Percentiles rank a stretch among this genome's conserved stretches.
Evolutionary conservation across 2,888 invertebrate genomes (phyloP).

Genomic region (Glaucopsyche alexis): DNA sequence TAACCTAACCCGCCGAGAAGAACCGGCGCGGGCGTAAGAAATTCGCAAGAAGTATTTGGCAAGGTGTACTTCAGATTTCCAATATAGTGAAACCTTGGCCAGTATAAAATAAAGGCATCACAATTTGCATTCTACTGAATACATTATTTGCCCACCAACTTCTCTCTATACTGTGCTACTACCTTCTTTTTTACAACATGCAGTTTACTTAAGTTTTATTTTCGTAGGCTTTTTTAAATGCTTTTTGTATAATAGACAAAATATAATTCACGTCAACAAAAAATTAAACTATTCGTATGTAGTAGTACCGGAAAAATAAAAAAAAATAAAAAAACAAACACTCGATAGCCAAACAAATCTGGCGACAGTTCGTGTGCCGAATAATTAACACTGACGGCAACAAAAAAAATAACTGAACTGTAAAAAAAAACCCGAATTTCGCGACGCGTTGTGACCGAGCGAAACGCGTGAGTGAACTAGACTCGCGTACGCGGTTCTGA

Average conservation of each 20-base stretch:
- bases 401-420: background rate
- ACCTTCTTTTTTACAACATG: background rate
- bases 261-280: background rate
- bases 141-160: background rate
- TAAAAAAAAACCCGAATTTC: background rate
- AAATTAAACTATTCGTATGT: background rate
- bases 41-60: background rate
- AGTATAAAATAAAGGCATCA: background rate
- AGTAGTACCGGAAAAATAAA: background rate
- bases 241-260: no score
- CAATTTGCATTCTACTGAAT: background rate
- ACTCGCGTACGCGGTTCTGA: background rate
- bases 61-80: background rate
- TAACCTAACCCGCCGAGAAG: no score
- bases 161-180: background rate
- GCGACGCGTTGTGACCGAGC: slow-evolving; percentile 3
- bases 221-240: background rate
- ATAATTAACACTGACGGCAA: slow-evolving; percentile 11
- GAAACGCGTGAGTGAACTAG: slow-evolving; percentile 13
- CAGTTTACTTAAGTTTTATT: background rate
- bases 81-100: background rate
- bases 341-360: background rate
- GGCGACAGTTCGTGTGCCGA: background rate
- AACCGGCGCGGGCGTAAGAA: no score
- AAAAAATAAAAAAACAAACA: background rate